Percentiles rank a stretch among this genome's conserved stretches.
phyloP scores from a whole-genome alignment of 1,140 invertebrate genomes.

The Drosophila ambigua region DNA sequence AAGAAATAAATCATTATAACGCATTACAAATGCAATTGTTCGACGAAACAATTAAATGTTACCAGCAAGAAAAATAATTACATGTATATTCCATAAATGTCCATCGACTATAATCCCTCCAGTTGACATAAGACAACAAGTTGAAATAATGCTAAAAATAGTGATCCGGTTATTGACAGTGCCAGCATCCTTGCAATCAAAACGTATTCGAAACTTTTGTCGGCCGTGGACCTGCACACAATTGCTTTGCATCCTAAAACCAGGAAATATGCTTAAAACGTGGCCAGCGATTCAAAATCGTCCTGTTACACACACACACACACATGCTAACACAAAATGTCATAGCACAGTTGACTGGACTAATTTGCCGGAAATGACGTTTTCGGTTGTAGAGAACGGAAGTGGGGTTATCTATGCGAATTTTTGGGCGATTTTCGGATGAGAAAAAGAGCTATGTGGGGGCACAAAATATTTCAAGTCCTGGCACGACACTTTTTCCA shows the following conservation, averaged over 20 bases:
- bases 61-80: constrained; percentile 51
- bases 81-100: constrained; percentile 22
- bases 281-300: constrained; percentile 60
- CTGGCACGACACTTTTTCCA: constrained; percentile 69
- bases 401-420: constrained; percentile 48
- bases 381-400: constrained; percentile 65
- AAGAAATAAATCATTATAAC: too few relatives aligned
- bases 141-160: constrained; percentile 3
- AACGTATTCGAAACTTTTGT: constrained; percentile 39
- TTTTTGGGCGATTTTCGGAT: constrained; percentile 36
- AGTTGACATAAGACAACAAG: too few relatives aligned
- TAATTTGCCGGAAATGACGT: constrained; percentile 79
- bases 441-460: neutral
- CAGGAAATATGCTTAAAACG: constrained; percentile 75
- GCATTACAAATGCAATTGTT: constrained; percentile 74
- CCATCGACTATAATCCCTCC: too few relatives aligned
- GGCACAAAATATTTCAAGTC: constrained; percentile 62
- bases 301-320: constrained; percentile 32
- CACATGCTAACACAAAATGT: constrained; percentile 45
- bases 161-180: neutral
- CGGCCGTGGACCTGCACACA: constrained; percentile 6
- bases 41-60: constrained; percentile 67
- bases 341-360: constrained; percentile 69
- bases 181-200: constrained; percentile 6
- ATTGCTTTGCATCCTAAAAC: constrained; percentile 50